These are phyloP conservation scores for Sterrhoptilus dennistouni DNA, from an alignment of 2,113 vertebrate genomes.

Conservation along the genomic window DNA sequence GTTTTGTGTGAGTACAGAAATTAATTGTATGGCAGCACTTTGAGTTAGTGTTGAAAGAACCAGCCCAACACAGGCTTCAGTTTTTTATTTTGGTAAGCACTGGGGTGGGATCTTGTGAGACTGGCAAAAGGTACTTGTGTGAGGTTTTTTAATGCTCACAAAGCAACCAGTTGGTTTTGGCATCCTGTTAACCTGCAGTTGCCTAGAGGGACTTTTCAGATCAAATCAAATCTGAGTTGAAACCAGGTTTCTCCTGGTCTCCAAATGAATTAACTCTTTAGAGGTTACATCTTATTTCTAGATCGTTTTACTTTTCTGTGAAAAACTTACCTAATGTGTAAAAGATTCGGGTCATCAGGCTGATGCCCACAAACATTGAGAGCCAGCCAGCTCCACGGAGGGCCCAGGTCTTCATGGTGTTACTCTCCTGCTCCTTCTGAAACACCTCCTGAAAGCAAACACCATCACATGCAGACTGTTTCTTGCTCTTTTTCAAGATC, in stretches of 20 bases:
- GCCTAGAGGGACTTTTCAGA: not conserved
- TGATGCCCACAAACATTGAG: slow-evolving; percentile 92
- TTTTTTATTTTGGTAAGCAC: not conserved
- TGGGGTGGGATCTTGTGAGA: not conserved
- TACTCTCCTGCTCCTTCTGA: slow-evolving; percentile 82
- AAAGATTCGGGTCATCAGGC: slow-evolving; percentile 87
- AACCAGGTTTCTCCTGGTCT: not conserved
- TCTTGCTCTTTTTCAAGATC: not conserved
- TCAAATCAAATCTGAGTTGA: not conserved
- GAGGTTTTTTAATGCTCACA: not conserved
- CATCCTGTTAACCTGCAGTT: not conserved
- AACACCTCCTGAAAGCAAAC: slow-evolving; percentile 86
- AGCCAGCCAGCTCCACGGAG: slow-evolving; percentile 88
- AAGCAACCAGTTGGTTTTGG: not conserved
- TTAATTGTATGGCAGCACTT: not conserved
- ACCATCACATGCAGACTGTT: not conserved
- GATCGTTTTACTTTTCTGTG: not conserved
- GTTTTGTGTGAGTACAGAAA: not conserved
- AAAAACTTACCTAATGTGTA: slow-evolving; percentile 85
- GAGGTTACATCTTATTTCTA: not conserved
- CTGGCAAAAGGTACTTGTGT: not conserved
- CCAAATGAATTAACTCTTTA: not conserved
- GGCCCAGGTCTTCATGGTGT: slow-evolving; percentile 89
- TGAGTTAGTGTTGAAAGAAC: not conserved
- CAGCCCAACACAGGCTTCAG: not conserved